A percentile compares a stretch with the other conserved stretches of the same genome.
phyloP scores from a whole-genome alignment of 2,113 vertebrate species.

The Oreocharis arfaki region DNA sequence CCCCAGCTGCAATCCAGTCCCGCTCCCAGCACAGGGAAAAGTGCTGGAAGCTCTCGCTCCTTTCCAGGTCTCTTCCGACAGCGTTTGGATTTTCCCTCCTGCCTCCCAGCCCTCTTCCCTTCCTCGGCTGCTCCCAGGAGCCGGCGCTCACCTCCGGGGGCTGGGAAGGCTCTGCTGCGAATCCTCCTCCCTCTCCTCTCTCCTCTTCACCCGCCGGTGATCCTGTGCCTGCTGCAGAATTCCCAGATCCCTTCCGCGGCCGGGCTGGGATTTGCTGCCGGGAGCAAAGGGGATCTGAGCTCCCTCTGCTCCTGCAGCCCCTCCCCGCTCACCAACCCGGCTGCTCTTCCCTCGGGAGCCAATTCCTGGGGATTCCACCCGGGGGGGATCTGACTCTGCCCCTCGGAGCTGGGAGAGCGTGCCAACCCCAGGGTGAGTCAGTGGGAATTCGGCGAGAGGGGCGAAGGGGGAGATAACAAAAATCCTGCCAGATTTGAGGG shows the following conservation, averaged over 20 bases:
- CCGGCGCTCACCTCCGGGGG: neutral
- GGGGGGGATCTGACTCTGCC: neutral
- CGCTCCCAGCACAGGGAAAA: neutral
- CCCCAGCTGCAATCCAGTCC: neutral
- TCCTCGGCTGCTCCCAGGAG: neutral
- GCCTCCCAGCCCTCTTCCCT: neutral
- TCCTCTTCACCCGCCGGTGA: neutral
- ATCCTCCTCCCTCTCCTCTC: neutral
- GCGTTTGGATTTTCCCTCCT: neutral
- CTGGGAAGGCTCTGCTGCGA: neutral
- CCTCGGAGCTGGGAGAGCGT: rapidly evolving
- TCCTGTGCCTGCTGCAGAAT: neutral
- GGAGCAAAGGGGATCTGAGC: neutral
- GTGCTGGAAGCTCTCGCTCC: neutral
- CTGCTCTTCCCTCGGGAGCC: neutral
- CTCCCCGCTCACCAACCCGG: neutral
- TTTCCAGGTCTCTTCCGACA: neutral
- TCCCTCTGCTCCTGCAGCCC: neutral
- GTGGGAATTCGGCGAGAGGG: neutral
- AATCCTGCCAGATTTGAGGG: neutral
- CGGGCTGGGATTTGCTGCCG: neutral
- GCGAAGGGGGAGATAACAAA: neutral
- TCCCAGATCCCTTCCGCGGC: neutral
- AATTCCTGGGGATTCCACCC: neutral
- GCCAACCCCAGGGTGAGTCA: neutral